phyloP scores from a whole-genome alignment of 1,140 invertebrate genomes.

The Magallana gigas region DNA sequence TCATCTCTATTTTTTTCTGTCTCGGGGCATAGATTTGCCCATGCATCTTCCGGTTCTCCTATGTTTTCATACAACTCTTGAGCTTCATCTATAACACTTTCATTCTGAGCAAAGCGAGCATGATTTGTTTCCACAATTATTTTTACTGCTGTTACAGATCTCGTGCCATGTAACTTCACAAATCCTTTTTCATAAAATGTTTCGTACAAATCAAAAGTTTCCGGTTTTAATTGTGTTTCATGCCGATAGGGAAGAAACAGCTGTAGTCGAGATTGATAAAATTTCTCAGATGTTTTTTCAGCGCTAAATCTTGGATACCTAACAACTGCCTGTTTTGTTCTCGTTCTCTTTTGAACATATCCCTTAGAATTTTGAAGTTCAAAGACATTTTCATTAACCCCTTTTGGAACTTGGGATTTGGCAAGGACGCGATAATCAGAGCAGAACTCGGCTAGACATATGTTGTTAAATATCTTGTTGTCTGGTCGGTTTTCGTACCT shows the following conservation, averaged over 20 bases:
- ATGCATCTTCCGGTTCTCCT: conserved; percentile 34
- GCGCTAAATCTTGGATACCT: no score
- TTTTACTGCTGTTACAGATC: no score
- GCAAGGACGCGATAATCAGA: conserved; percentile 50
- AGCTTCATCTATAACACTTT: conserved; percentile 11
- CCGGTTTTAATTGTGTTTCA: no score
- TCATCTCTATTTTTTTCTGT: no score
- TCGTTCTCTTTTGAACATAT: conserved; percentile 52
- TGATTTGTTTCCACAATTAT: no score
- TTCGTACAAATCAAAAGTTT: conserved; percentile 4
- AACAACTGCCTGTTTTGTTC: background rate
- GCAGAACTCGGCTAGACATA: conserved; percentile 49
- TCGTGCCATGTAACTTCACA: conserved; percentile 17
- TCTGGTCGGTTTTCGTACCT: conserved; percentile 32
- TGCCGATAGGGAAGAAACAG: no score
- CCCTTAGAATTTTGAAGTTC: background rate
- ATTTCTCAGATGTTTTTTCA: no score
- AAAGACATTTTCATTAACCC: conserved; percentile 31
- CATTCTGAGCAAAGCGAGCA: background rate
- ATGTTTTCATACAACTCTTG: background rate
- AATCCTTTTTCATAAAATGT: conserved; percentile 50
- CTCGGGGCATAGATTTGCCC: conserved; percentile 40
- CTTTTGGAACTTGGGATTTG: conserved; percentile 25
- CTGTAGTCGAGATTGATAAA: no score
- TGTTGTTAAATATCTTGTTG: background rate